Base-by-base conservation (phyloP, 2,797 vertebrate species). In the Smutsia temminckii region DNA sequence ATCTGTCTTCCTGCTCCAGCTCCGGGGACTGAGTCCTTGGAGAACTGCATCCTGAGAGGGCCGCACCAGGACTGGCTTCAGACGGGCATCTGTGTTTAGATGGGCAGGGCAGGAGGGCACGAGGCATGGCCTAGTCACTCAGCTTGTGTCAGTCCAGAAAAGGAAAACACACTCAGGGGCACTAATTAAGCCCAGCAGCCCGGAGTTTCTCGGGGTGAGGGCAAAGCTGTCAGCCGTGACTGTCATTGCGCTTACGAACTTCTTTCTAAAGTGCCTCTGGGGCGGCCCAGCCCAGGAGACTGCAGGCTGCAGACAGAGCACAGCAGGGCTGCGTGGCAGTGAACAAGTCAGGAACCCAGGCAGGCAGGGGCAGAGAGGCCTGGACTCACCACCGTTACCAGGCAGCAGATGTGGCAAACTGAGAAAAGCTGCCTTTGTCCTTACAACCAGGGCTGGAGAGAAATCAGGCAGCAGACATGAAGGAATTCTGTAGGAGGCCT, bases 291-390 rank as follows among this genome's bases (percentile, higher is more conserved):
- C n/a, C 46, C 10, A 14, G 46, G n/a, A 42, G 55, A 40, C 27
- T 51, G 12, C 8, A 25, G 49, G 27, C 32, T 66, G 7, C 27
- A 85, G 42, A 32, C 25, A 46, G 59, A 77, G 29, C 27, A 5
- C 3, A 16, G 25, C 12, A 13, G 0, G 0, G 55, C 49, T 37
- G 14, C 64, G 18, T 13, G 18, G 34, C 78, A 37, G 5, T 0
- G 16, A 40, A 37, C 6, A 1, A 2, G 4, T 23, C 10, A 57
- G 53, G 20, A 55, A 51, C 46, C 63, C 20, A 14, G n/a, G 74
- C 49, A 64, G 51, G 37, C 12, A 57, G 57, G 59, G 40, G 27
- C 42, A 81, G 23, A 66, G 34, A 91, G 25, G 66, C 34, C 18
- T 18, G 49, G 61, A 55, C 37, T 46, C 40, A 29, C 21, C 53